A percentile compares a stretch with the other conserved stretches of the same genome.
These are phyloP conservation scores for Enteromius anoplus DNA, from an alignment of 2,797 vertebrate species.

Conservation along the genomic window DNA sequence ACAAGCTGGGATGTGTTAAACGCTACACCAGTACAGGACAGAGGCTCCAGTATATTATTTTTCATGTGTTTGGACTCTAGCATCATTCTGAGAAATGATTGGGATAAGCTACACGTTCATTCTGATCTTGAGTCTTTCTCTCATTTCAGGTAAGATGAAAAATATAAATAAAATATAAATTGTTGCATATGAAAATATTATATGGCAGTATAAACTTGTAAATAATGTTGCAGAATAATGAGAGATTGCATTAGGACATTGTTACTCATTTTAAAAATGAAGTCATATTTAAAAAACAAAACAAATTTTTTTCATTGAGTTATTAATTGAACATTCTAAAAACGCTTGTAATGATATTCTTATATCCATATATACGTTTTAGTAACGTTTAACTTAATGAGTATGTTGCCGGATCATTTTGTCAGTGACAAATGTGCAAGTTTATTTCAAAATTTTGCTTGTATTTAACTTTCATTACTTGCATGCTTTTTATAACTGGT, in stretches of 20 bases:
- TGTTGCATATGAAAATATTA: background rate
- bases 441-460: no score
- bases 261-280: no score
- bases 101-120: constrained; percentile 35
- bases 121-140: constrained; percentile 29
- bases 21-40: background rate
- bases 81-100: constrained; percentile 33
- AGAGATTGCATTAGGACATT: background rate
- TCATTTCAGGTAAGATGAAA: constrained; percentile 41
- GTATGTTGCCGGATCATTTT: no score
- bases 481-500: no score
- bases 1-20: background rate
- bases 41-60: background rate
- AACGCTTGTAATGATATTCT: no score
- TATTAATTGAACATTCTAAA: no score
- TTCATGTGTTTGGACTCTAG: constrained; percentile 1
- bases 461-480: no score
- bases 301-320: no score
- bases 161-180: background rate
- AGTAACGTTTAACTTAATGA: no score
- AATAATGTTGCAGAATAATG: background rate
- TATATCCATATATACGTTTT: no score
- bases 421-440: no score
- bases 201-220: background rate
- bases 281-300: no score